These are phyloP conservation scores for Anoplius nigerrimus DNA, from an alignment of 2,888 invertebrate genomes.

Conservation along the genomic window DNA sequence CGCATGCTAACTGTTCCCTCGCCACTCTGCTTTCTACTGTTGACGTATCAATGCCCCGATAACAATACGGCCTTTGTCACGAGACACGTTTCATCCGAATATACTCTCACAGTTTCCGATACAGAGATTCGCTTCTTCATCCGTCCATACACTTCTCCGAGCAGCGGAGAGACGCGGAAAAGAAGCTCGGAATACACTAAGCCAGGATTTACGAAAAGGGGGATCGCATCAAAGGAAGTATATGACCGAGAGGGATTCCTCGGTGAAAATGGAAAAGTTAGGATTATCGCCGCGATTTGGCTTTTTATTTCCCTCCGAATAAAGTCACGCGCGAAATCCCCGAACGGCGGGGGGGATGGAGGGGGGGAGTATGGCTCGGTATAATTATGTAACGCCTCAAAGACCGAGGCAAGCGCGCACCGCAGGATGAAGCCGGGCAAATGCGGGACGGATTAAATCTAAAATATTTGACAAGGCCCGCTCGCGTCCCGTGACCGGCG, in stretches of 20 bases:
- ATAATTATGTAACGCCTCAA: conserved; percentile 37
- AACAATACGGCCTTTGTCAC: no score
- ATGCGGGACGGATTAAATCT: conserved; percentile 36
- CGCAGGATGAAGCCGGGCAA: conserved; percentile 18
- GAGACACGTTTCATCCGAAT: no score
- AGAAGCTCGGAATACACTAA: conserved; percentile 27
- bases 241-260: conserved; percentile 11
- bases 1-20: no score
- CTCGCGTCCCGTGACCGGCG: conserved; percentile 1
- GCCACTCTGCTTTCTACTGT: no score
- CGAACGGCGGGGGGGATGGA: conserved; percentile 17
- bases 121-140: conserved; percentile 16
- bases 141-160: conserved; percentile 34
- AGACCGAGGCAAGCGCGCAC: not conserved
- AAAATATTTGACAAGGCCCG: conserved; percentile 26
- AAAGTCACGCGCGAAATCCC: conserved; percentile 25
- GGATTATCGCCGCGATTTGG: conserved; percentile 38
- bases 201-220: conserved; percentile 38
- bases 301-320: conserved; percentile 36
- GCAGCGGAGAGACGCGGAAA: conserved; percentile 26
- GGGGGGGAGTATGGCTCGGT: conserved; percentile 6
- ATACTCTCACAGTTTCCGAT: conserved; percentile 5
- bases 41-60: no score
- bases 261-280: conserved; percentile 41
- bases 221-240: conserved; percentile 22